Conservation (phyloP, 2,113 vertebrate genomes). For the Poicephalus gulielmi region DNA sequence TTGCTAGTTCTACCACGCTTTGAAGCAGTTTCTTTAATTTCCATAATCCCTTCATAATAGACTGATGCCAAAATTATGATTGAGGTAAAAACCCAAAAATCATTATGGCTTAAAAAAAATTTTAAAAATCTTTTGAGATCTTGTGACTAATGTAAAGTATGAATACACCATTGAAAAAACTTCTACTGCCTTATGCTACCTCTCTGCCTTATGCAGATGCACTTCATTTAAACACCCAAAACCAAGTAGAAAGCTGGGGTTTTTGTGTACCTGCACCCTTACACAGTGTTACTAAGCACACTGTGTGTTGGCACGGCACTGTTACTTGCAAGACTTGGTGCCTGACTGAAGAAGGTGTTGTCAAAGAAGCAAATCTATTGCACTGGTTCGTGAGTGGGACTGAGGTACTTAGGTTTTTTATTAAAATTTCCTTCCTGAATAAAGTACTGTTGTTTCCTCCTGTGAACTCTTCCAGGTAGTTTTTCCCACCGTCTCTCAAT, state of each 20-base stretch:
- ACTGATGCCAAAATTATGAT: not conserved
- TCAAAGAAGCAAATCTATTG: not conserved
- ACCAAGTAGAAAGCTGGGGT: accelerated
- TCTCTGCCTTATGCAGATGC: not conserved
- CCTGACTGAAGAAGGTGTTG: not conserved
- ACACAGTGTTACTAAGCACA: not conserved
- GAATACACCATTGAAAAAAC: not conserved
- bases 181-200: not conserved
- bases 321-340: not conserved
- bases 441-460: not conserved
- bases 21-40: not conserved
- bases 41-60: not conserved
- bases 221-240: not conserved
- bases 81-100: not conserved
- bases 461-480: not conserved
- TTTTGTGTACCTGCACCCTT: not conserved
- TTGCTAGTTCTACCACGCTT: not conserved
- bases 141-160: not conserved
- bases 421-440: not conserved
- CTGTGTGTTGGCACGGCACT: not conserved
- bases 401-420: not conserved
- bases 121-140: not conserved
- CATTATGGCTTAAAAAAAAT: not conserved
- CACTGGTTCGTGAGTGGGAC: not conserved
- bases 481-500: not conserved